A percentile compares a stretch with the other conserved stretches of the same genome.
Evolutionary conservation across 1,140 invertebrate species (phyloP).

Genomic region (Neotoxoptera formosana): DNA sequence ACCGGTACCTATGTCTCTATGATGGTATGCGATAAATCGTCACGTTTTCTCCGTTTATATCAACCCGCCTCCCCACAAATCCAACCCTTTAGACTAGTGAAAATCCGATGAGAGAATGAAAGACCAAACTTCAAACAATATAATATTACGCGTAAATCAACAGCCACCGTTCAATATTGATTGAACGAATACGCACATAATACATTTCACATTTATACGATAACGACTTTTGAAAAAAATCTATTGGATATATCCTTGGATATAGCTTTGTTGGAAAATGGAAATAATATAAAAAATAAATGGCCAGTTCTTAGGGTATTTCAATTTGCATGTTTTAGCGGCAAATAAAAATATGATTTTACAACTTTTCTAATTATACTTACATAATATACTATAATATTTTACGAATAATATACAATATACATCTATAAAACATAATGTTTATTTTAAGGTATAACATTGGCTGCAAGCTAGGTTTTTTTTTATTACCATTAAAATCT

Average conservation of each 20-base stretch:
- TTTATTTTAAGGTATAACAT: no score
- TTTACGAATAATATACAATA: no score
- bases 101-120: not conserved
- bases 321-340: not conserved
- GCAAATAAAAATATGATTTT: not conserved
- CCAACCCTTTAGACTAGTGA: not conserved
- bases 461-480: not conserved
- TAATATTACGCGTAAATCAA: conserved; percentile 6
- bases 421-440: no score
- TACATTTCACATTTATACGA: not conserved
- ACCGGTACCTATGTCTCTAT: not conserved
- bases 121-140: not conserved
- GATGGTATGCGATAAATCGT: not conserved
- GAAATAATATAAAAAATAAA: not conserved
- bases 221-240: no score
- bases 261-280: not conserved
- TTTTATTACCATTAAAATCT: no score
- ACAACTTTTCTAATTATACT: not conserved
- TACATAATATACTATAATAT: no score
- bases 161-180: not conserved
- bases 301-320: not conserved
- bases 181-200: not conserved
- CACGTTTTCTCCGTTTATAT: not conserved
- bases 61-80: not conserved
- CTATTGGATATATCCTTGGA: not conserved